A percentile compares a stretch with the other conserved stretches of the same genome.
Evolutionary conservation across 37 sponge, comb jelly and placozoan species (phyloP).

Genomic region (Beroe ovata): DNA sequence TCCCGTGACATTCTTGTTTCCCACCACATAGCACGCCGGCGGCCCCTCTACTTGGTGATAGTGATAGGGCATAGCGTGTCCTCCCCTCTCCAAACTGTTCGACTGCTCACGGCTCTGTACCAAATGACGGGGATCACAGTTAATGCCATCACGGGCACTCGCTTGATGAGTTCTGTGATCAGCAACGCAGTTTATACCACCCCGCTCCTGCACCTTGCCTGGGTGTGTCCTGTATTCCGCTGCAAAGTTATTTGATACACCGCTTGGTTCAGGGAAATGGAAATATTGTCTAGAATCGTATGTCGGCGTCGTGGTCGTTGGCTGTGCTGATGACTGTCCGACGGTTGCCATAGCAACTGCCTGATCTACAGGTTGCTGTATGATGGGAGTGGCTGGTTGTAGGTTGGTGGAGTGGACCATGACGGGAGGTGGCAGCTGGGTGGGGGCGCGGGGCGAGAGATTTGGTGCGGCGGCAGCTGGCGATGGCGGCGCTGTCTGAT

Average conservation of each 20-base stretch:
- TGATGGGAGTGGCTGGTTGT: neutral
- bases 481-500: neutral
- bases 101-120: neutral
- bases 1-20: neutral
- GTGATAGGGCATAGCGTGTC: neutral
- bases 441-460: neutral
- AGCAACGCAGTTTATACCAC: too few species aligned
- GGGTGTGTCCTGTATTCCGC: neutral
- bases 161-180: too few species aligned
- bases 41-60: neutral
- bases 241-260: neutral
- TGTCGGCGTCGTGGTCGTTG: constrained; percentile 5
- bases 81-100: neutral
- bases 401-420: neutral
- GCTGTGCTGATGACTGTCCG: neutral
- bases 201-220: neutral
- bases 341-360: neutral
- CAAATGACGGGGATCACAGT: neutral
- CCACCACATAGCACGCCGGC: neutral
- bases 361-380: neutral
- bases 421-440: neutral
- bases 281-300: constrained; percentile 26
- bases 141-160: too few species aligned
- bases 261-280: constrained; percentile 32
- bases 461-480: neutral